A percentile compares a stretch with the other conserved stretches of the same genome.
phyloP scores from a whole-genome alignment of 2,113 vertebrate genomes.

The Sapajus apella region DNA sequence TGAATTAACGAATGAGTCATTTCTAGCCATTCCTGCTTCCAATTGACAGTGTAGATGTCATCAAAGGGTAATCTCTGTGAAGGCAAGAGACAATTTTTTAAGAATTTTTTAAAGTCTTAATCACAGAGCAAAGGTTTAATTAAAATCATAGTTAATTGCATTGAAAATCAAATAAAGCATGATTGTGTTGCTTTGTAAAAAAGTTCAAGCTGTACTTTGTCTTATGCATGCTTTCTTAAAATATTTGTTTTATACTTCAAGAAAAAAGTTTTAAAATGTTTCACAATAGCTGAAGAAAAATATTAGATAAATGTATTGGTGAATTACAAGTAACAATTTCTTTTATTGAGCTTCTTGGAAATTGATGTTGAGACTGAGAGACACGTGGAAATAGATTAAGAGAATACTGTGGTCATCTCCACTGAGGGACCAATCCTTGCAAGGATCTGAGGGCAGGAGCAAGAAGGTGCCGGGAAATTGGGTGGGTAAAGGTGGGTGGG shows the following conservation, averaged over 20 bases:
- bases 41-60: neutral
- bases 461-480: accelerated
- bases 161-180: neutral
- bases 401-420: neutral
- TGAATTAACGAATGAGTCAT: neutral
- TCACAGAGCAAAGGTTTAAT: neutral
- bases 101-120: neutral
- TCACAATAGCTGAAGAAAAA: neutral
- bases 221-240: neutral
- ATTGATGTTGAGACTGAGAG: neutral
- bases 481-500: accelerated
- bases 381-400: neutral
- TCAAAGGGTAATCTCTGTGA: neutral
- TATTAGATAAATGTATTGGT: neutral
- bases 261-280: neutral
- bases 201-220: neutral
- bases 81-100: neutral
- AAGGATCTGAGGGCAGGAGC: neutral
- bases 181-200: neutral
- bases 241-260: neutral
- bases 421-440: neutral
- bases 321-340: neutral
- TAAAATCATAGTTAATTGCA: neutral
- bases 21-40: neutral
- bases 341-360: neutral